Percentiles rank a stretch among this genome's conserved stretches.
Evolutionary conservation across 1,140 invertebrate species (phyloP).

Genomic region (Helicoverpa armigera): DNA sequence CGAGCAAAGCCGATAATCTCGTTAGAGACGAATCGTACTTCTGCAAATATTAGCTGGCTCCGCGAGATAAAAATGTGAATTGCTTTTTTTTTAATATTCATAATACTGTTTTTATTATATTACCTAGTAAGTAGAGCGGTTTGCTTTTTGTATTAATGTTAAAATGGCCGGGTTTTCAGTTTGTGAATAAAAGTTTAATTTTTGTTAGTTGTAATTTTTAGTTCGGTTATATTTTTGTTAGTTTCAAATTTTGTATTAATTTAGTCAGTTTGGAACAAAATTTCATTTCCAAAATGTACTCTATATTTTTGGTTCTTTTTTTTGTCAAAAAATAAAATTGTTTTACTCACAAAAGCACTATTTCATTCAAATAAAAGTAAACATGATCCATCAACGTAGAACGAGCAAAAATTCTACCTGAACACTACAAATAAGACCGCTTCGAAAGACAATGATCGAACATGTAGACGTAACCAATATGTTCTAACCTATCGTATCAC

Average conservation of each 20-base stretch:
- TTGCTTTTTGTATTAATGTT: conserved; percentile 5
- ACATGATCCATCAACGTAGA: background rate
- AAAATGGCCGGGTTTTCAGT: background rate
- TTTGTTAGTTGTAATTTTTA: background rate
- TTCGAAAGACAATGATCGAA: conserved; percentile 11
- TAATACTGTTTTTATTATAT: background rate
- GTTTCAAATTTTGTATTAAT: too few species aligned
- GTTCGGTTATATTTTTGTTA: background rate
- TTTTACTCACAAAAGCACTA: background rate
- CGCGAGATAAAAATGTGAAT: conserved; percentile 18
- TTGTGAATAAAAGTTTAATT: background rate
- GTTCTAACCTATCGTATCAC: conserved; percentile 17
- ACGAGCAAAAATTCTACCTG: background rate
- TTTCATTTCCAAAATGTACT: too few species aligned
- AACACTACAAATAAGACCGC: background rate
- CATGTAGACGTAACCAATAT: background rate
- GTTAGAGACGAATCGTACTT: conserved; percentile 16
- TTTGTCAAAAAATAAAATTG: too few species aligned
- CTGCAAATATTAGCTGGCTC: conserved; percentile 34
- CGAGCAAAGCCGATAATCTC: conserved; percentile 40
- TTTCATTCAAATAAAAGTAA: background rate
- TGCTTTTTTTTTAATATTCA: conserved; percentile 6
- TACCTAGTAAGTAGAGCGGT: too few species aligned
- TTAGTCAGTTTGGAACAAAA: too few species aligned
- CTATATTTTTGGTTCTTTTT: too few species aligned